Conservation (phyloP, 2,888 invertebrate genomes). For the Calliopum simillimum region DNA sequence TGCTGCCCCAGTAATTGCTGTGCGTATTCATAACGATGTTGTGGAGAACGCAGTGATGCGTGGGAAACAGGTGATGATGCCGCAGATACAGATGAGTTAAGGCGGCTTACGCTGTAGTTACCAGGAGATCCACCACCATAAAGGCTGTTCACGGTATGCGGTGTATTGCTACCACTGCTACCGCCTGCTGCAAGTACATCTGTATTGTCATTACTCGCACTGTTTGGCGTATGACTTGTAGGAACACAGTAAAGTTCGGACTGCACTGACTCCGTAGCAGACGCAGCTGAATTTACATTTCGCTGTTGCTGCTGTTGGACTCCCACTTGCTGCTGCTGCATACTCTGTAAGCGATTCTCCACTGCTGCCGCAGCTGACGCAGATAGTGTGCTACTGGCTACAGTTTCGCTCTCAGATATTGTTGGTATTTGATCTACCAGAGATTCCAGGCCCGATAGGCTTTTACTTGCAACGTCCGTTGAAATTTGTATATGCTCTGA, state of each 20-base stretch:
- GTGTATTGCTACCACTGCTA: slow-evolving; percentile 37
- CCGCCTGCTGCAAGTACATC: slow-evolving; percentile 15
- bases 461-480: slow-evolving; percentile 83
- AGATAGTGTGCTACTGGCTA: slow-evolving; percentile 42
- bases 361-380: slow-evolving; percentile 54
- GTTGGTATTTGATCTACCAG: slow-evolving; percentile 92
- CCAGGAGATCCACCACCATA: slow-evolving; percentile 33
- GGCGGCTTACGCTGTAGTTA: slow-evolving; percentile 34
- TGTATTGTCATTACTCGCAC: slow-evolving; percentile 3
- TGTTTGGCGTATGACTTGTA: slow-evolving; percentile 32
- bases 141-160: slow-evolving; percentile 27
- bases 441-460: slow-evolving; percentile 87
- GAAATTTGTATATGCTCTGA: slow-evolving; percentile 42
- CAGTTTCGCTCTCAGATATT: slow-evolving; percentile 78
- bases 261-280: slow-evolving; percentile 27
- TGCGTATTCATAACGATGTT: slow-evolving; percentile 24
- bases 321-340: slow-evolving; percentile 9
- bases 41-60: slow-evolving; percentile 34
- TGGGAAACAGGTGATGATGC: slow-evolving; percentile 34
- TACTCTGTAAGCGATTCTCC: slow-evolving; percentile 52
- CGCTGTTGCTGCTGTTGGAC: slow-evolving; percentile 45
- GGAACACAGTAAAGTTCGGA: slow-evolving; percentile 14
- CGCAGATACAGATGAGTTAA: slow-evolving; percentile 35
- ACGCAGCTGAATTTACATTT: slow-evolving; percentile 36
- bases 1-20: slow-evolving; percentile 5